Percentiles rank a stretch among this genome's conserved stretches.
Conservation (phyloP, 2,888 invertebrate species). For the Lasioglossum oenotherae region DNA sequence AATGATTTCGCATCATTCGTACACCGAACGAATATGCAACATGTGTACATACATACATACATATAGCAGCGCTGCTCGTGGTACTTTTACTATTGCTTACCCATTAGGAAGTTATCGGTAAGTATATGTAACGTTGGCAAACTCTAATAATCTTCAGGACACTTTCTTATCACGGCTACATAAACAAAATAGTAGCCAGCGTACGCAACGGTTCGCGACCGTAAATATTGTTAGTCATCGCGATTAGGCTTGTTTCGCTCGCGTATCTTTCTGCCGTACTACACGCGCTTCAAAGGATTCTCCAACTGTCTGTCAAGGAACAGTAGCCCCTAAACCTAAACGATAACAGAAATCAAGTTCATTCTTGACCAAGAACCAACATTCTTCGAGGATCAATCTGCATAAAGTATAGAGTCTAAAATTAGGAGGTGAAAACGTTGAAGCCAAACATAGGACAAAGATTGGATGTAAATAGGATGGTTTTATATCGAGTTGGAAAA, state of each 20-base stretch:
- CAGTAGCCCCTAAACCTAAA: background rate
- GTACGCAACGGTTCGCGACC: constrained; percentile 12
- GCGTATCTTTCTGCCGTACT: background rate
- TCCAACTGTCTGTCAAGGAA: background rate
- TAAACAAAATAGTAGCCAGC: constrained; percentile 48
- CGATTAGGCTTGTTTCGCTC: background rate
- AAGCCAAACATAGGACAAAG: background rate
- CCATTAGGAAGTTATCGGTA: constrained; percentile 44
- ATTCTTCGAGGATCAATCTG: background rate
- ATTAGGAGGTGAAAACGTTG: background rate
- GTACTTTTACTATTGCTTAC: constrained; percentile 1
- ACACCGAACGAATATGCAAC: background rate
- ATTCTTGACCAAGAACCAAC: background rate
- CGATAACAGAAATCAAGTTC: background rate
- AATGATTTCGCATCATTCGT: background rate
- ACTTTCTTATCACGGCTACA: constrained; percentile 48
- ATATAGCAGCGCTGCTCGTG: too few species aligned
- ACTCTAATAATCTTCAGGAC: constrained; percentile 47
- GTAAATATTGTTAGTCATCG: constrained; percentile 27
- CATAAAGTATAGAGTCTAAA: background rate
- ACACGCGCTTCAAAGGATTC: background rate
- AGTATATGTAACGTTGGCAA: constrained; percentile 56
- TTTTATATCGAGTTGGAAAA: constrained; percentile 19
- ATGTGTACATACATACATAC: background rate
- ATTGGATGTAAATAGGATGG: background rate